Evolutionary conservation across 2,888 invertebrate species (phyloP).

Genomic region (Drosophila meridiana): DNA sequence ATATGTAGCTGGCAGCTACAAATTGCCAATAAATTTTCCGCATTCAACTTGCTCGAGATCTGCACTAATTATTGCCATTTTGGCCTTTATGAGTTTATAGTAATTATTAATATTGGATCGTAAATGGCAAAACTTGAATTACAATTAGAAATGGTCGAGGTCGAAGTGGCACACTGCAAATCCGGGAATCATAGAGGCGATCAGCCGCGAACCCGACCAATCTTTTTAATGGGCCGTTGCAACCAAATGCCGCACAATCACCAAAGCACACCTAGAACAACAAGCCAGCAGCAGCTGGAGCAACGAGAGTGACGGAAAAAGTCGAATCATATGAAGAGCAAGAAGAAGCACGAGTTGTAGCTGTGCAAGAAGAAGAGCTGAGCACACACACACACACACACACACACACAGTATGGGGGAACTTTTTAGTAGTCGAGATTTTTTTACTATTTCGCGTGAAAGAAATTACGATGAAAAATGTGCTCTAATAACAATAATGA

Average conservation of each 20-base stretch:
- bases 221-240: slow-evolving; percentile 69
- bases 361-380: not conserved
- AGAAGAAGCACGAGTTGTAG: not conserved
- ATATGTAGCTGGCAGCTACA: slow-evolving; percentile 17
- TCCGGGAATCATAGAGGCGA: slow-evolving; percentile 53
- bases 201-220: slow-evolving; percentile 62
- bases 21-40: slow-evolving; percentile 49
- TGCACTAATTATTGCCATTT: slow-evolving; percentile 44
- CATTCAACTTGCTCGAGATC: slow-evolving; percentile 40
- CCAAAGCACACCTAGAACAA: slow-evolving; percentile 46
- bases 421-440: slow-evolving; percentile 68
- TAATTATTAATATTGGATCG: slow-evolving; percentile 40
- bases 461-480: slow-evolving; percentile 78
- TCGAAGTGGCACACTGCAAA: slow-evolving; percentile 40
- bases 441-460: slow-evolving; percentile 77
- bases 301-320: not conserved
- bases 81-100: slow-evolving; percentile 24
- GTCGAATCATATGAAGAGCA: not conserved
- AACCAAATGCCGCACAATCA: slow-evolving; percentile 70
- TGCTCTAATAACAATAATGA: slow-evolving; percentile 78
- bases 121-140: slow-evolving; percentile 44
- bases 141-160: slow-evolving; percentile 49
- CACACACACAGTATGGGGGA: slow-evolving; percentile 31
- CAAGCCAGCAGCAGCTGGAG: slow-evolving; percentile 29
- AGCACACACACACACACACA: slow-evolving; percentile 7